Conservation (phyloP, 92 coral and sea anemone genomes). For the Actinernus sp. region DNA sequence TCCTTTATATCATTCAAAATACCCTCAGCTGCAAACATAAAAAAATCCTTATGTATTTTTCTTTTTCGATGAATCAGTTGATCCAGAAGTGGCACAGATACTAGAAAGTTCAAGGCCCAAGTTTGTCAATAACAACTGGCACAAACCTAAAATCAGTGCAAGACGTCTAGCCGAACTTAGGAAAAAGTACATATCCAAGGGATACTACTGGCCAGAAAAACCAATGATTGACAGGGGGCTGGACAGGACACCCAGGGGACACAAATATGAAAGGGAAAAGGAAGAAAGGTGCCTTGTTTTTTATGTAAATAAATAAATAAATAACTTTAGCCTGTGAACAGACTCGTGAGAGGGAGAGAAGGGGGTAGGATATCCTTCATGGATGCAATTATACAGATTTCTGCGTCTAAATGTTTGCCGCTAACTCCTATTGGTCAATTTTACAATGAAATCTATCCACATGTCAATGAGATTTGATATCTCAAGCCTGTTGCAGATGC, state of each 20-base stretch:
- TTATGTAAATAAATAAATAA: too few relatives aligned
- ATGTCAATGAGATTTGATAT: too few relatives aligned
- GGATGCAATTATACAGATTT: too few relatives aligned
- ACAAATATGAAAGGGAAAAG: slow-evolving; percentile 73
- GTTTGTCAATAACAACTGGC: slow-evolving; percentile 81
- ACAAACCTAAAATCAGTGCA: slow-evolving; percentile 91
- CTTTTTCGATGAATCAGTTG: slow-evolving; percentile 32
- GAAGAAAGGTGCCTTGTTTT: slow-evolving; percentile 76
- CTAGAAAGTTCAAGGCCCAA: slow-evolving; percentile 82
- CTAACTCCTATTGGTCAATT: too few relatives aligned
- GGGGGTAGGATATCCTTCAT: too few relatives aligned
- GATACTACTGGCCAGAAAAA: slow-evolving; percentile 93
- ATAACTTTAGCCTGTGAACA: too few relatives aligned
- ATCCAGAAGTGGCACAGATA: slow-evolving; percentile 80
- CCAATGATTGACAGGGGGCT: slow-evolving; percentile 88
- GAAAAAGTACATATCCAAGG: slow-evolving; percentile 76
- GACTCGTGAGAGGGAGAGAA: too few relatives aligned
- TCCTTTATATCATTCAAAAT: too few relatives aligned
- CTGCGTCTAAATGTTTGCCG: too few relatives aligned
- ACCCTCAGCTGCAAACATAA: neutral
- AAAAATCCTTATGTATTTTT: neutral
- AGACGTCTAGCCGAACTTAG: slow-evolving; percentile 81
- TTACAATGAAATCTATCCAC: too few relatives aligned
- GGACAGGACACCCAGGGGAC: slow-evolving; percentile 89
- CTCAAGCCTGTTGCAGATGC: too few relatives aligned